Base-by-base conservation (phyloP, 2,888 invertebrate genomes). In the Eupithecia tripunctaria region DNA sequence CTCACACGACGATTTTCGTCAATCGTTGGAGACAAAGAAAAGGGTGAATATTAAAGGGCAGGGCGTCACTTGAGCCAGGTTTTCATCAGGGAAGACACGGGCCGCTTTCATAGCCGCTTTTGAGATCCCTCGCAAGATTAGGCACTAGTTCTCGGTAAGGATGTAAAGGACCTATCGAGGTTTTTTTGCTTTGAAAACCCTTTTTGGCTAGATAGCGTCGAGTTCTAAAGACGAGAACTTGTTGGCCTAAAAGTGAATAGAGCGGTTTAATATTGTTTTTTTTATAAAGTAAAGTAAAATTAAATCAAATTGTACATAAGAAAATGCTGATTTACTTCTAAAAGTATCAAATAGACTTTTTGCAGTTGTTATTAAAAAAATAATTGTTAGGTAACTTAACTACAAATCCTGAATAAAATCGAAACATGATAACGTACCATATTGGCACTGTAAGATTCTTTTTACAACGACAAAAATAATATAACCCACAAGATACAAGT, bases 51-150 rank as follows among this genome's bases (percentile, higher is more conserved):
- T 89, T 91, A 91, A 93, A 93, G 89, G 88, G 86, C 83, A 79
- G 79, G 78, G 87, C 86, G 85, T 90, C 93, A 91, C 93, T 93
- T 82, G 85, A 93, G 91, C 83, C 82, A 82, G 89, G 89, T 93
- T 92, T 92, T 92, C 93, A 93, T 93, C 93, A 93, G 88, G 85
- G 89, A 87, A 90, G 89, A 89, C 92, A 88, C 88, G 87, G 86
- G 85, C 84, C 84, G 87, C 92, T 90, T 94, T 94, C 90, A 93
- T 84, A 85, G 87, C 82, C 85, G 86, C 92, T 94, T 93, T 94
- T 92, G 90, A 94, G 94, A 94, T 94, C 88, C 90, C 90, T 87
- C 82, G 89, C 87, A 89, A 94, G 94, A 94, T 94, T 94, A 93
- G 93, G 93, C 93, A 91, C 92, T 89, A 89, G 89, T 91, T 91